phyloP scores from a whole-genome alignment of 2,888 invertebrate genomes.

The Calameuta idolon region DNA sequence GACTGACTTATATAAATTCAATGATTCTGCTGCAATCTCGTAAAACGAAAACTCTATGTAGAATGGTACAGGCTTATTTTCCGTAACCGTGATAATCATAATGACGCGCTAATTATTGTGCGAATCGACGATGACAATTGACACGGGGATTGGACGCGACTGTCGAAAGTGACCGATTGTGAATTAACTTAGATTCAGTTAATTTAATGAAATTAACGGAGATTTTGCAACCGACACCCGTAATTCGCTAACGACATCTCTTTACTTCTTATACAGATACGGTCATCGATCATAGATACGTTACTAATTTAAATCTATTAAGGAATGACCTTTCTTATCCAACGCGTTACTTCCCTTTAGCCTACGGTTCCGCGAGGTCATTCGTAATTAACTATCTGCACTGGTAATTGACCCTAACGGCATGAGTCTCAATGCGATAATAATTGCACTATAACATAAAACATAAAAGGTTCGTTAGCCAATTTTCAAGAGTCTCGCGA shows the following conservation, averaged over 20 bases:
- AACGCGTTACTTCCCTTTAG: neutral
- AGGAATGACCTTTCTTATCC: neutral
- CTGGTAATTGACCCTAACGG: neutral
- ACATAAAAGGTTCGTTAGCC: no score
- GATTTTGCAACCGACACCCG: neutral
- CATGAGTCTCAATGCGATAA: neutral
- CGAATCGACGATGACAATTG: constrained; percentile 25
- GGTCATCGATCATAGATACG: neutral
- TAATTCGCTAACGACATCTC: neutral
- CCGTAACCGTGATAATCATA: constrained; percentile 31
- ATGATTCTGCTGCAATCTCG: no score
- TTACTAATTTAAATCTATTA: neutral
- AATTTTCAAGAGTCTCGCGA: no score
- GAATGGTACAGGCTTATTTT: neutral
- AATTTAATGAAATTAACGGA: neutral
- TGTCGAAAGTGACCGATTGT: constrained; percentile 1
- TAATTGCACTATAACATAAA: neutral
- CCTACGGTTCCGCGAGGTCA: neutral
- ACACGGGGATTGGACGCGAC: neutral
- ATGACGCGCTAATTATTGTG: constrained; percentile 36
- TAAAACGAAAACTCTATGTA: neutral
- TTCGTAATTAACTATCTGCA: neutral
- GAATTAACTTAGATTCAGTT: neutral
- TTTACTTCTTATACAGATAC: neutral
- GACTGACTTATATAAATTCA: neutral